These are phyloP conservation scores for Nipponacmea schrenckii DNA, from an alignment of 2,888 invertebrate genomes.

Conservation along the genomic window DNA sequence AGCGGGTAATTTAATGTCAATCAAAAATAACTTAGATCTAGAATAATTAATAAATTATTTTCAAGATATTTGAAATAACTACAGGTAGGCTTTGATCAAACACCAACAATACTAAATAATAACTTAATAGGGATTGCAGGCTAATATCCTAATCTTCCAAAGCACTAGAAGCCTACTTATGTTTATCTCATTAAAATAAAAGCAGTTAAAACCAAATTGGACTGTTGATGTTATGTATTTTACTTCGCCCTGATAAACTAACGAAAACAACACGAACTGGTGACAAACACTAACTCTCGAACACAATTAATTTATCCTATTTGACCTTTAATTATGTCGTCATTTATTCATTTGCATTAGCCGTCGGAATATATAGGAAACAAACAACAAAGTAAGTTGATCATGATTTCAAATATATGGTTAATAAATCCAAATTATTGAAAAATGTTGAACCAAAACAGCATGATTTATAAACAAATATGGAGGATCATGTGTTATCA, in stretches of 20 bases:
- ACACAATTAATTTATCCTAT: conserved; percentile 17
- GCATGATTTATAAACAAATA: conserved; percentile 27
- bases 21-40: too few relatives aligned
- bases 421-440: conserved; percentile 2
- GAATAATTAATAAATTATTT: too few relatives aligned
- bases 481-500: conserved; percentile 31
- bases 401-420: background rate
- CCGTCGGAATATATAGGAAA: background rate
- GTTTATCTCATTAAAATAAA: too few relatives aligned
- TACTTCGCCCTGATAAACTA: background rate
- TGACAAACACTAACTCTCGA: background rate
- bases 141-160: too few relatives aligned
- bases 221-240: too few relatives aligned
- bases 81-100: too few relatives aligned
- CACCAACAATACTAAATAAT: too few relatives aligned
- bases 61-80: too few relatives aligned
- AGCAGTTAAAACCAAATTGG: too few relatives aligned
- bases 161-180: too few relatives aligned
- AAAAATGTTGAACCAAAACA: background rate
- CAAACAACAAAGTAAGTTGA: background rate
- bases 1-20: background rate
- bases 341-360: conserved; percentile 6
- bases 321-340: conserved; percentile 12
- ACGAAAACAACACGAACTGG: background rate
- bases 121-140: too few relatives aligned